Evolutionary conservation across 2,888 invertebrate species (phyloP).

Genomic region (Rotaria macrura): DNA sequence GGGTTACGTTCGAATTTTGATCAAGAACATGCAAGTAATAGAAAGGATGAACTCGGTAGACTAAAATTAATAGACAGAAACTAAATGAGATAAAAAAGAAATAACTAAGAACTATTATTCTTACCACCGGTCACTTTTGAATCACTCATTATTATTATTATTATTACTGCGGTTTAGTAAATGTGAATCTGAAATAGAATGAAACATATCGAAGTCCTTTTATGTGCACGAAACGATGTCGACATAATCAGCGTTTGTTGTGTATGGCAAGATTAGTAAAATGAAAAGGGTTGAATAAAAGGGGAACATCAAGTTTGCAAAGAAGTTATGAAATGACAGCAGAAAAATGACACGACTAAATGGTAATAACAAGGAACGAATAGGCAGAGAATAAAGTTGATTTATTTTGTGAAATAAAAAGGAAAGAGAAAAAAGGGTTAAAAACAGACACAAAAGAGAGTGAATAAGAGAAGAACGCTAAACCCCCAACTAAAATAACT

Average conservation of each 20-base stretch:
- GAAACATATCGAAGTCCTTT: neutral
- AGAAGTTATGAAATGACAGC: neutral
- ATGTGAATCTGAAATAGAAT: neutral
- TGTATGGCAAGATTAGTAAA: neutral
- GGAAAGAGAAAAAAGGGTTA: too few species aligned
- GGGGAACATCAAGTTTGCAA: neutral
- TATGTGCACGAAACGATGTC: neutral
- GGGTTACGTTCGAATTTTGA: conserved; percentile 52
- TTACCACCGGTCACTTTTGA: neutral
- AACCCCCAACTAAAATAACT: too few species aligned
- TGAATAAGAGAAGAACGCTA: too few species aligned
- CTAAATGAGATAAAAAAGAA: neutral
- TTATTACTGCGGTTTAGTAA: too few species aligned
- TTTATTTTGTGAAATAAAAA: too few species aligned
- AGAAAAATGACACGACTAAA: too few species aligned
- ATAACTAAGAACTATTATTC: neutral
- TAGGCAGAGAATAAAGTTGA: too few species aligned
- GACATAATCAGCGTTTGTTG: neutral
- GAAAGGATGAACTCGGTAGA: conserved; percentile 50
- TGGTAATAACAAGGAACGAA: too few species aligned
- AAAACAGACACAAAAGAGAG: too few species aligned
- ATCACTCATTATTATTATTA: neutral
- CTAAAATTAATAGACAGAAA: neutral
- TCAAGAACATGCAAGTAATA: conserved; percentile 53
- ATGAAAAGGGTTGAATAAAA: neutral